Evolutionary conservation across 2,888 invertebrate species (phyloP), one percentile per base, ranked within the genome.

Genomic region (Auanema sp.): DNA sequence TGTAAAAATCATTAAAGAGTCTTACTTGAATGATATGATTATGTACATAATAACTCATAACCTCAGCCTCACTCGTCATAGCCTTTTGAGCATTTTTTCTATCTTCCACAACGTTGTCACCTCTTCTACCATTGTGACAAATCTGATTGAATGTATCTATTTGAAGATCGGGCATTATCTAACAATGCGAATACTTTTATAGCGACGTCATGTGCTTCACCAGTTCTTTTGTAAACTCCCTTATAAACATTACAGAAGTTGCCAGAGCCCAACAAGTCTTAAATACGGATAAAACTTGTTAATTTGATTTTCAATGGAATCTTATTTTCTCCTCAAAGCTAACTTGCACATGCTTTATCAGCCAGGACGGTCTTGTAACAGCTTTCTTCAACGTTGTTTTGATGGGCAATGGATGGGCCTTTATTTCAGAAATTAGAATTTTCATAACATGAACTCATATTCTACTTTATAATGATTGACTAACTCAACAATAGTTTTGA

Each of bases 51-150:
- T 62, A 64, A 42, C 60, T 63, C 77, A 78, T 77, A 8, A 69
- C 54, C 50, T 74, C 65, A 10, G 77, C 78, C 56, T 78, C 79
- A 12, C 56, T 50, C 49, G 75, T 51, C 75, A 79, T 73, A 23
- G 62, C 62, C 18, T 70, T 61, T 52, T 64, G 40, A 10, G 62
- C 70, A 52, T 58, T 60, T 52, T 44, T 64, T 51, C 52, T 59
- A 40, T 58, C 65, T n/a, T 65, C 58, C 12, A 51, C 14, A 14
- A 52, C 54, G 50, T 64, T 59, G 49, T 47, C 24, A 58, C 43
- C 54, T 10, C 41, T 41, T 55, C 65, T 43, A 6, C 53, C 60
- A 11, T 60, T 49, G 41, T 62, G 56, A 25, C 44, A 25, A 14
- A 54, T 41, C 55, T 54, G 33, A 12, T 47, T 5, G 47, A n/a